These are phyloP conservation scores for Triplophysa tibetana DNA, from an alignment of 2,113 vertebrate genomes.

Conservation along the genomic window DNA sequence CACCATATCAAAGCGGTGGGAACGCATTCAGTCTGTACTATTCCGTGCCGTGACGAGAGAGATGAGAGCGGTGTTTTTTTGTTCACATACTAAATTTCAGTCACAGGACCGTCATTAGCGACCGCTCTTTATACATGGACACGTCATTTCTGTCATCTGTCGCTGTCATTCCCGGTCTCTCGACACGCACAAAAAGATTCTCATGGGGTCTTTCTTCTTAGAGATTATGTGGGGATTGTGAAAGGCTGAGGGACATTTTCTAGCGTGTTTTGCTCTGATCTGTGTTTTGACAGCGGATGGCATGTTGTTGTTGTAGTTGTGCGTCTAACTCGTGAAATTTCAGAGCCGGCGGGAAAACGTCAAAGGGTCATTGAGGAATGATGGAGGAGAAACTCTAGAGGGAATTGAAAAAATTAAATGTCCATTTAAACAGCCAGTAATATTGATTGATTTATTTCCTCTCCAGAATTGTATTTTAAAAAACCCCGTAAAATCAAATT, in stretches of 20 bases:
- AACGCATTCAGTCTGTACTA: conserved; percentile 18
- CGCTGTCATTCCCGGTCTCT: conserved; percentile 1
- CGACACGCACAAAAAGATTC: not conserved
- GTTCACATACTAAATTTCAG: conserved; percentile 29
- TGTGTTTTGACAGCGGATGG: conserved; percentile 51
- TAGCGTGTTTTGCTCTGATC: conserved; percentile 60
- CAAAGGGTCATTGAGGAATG: not conserved
- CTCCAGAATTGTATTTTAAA: not conserved
- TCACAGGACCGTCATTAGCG: conserved; percentile 45
- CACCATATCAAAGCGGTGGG: conserved; percentile 57
- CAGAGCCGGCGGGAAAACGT: conserved; percentile 15
- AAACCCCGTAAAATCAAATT: too few relatives aligned
- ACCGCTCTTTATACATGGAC: conserved; percentile 31
- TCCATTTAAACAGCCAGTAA: conserved; percentile 11
- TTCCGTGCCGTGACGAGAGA: conserved; percentile 3
- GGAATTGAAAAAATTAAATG: conserved; percentile 36
- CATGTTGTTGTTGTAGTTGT: conserved; percentile 3
- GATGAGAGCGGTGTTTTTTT: conserved; percentile 23
- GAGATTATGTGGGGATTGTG: not conserved
- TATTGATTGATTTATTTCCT: conserved; percentile 10
- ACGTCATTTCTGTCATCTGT: conserved; percentile 37
- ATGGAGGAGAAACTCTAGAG: not conserved
- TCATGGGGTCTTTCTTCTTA: conserved; percentile 7
- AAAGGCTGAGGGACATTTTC: conserved; percentile 12
- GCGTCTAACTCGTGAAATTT: not conserved